Percentiles rank a stretch among this genome's conserved stretches.
Evolutionary conservation across 2,113 vertebrate species (phyloP).

Genomic region (Tragulus kanchil): DNA sequence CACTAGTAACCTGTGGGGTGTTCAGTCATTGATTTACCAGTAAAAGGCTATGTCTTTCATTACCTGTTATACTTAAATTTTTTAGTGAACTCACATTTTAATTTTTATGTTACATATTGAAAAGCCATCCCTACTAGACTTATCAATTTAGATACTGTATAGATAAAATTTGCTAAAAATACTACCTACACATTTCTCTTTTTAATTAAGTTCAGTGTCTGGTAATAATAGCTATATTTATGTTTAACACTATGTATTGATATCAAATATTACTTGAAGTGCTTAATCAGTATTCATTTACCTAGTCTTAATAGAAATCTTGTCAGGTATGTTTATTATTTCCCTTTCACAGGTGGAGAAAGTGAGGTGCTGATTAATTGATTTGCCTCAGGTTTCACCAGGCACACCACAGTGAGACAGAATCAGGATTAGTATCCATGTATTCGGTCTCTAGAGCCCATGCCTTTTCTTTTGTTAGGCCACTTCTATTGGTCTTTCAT

Average conservation of each 20-base stretch:
- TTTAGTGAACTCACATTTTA: conserved; percentile 49
- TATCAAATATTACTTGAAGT: background rate
- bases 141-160: background rate
- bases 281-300: conserved; percentile 13
- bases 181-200: background rate
- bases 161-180: background rate
- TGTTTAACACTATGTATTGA: background rate
- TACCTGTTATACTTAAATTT: conserved; percentile 45
- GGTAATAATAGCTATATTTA: background rate
- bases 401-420: background rate
- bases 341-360: conserved; percentile 6
- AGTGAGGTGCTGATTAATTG: background rate
- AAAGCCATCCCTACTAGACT: background rate
- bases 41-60: conserved; percentile 51
- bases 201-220: background rate
- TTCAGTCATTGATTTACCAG: conserved; percentile 51
- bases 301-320: background rate
- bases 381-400: background rate
- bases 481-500: too few species aligned
- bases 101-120: conserved; percentile 22
- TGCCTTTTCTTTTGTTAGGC: background rate
- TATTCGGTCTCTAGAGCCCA: background rate
- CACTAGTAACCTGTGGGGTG: background rate
- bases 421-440: background rate
- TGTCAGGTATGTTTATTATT: background rate